Evolutionary conservation across 2,113 vertebrate genomes (phyloP).

Genomic region (Kryptolebias marmoratus): DNA sequence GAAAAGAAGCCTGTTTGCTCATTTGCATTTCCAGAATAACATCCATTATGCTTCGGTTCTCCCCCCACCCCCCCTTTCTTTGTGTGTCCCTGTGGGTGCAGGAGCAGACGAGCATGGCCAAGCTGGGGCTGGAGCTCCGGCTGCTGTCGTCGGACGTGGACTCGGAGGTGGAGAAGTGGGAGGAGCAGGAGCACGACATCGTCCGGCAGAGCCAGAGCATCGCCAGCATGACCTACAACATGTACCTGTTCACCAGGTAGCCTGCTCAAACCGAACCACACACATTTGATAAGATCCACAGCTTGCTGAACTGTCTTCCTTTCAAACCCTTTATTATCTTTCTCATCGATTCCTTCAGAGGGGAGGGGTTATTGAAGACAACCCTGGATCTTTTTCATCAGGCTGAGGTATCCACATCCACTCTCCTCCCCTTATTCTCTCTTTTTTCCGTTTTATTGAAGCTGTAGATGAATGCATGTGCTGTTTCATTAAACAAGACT

Average conservation of each 20-base stretch:
- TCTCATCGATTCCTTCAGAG: constrained; percentile 81
- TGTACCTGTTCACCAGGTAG: constrained; percentile 97
- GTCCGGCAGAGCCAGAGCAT: constrained; percentile 88
- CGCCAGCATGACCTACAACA: constrained; percentile 93
- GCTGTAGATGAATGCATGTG: constrained; percentile 30
- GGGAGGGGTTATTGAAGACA: constrained; percentile 95
- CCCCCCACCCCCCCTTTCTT: not conserved
- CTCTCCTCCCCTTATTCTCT: not conserved
- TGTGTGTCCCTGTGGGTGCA: constrained; percentile 54
- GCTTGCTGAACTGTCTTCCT: constrained; percentile 12
- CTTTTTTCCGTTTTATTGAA: constrained; percentile 17
- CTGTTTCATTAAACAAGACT: constrained; percentile 8
- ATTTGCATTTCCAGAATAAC: constrained; percentile 16
- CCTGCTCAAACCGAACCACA: too few species aligned
- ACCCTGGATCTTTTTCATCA: constrained; percentile 95
- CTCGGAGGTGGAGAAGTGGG: constrained; percentile 93
- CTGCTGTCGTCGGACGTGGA: constrained; percentile 91
- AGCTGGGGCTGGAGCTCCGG: constrained; percentile 92
- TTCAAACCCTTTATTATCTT: constrained; percentile 40
- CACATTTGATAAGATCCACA: not conserved
- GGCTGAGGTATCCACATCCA: constrained; percentile 85
- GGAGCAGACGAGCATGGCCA: constrained; percentile 93
- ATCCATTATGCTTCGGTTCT: constrained; percentile 2
- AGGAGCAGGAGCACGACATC: constrained; percentile 91
- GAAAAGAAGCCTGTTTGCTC: constrained; percentile 12